These are phyloP conservation scores for Diloba caeruleocephala DNA, from an alignment of 2,888 invertebrate species.

Conservation along the genomic window DNA sequence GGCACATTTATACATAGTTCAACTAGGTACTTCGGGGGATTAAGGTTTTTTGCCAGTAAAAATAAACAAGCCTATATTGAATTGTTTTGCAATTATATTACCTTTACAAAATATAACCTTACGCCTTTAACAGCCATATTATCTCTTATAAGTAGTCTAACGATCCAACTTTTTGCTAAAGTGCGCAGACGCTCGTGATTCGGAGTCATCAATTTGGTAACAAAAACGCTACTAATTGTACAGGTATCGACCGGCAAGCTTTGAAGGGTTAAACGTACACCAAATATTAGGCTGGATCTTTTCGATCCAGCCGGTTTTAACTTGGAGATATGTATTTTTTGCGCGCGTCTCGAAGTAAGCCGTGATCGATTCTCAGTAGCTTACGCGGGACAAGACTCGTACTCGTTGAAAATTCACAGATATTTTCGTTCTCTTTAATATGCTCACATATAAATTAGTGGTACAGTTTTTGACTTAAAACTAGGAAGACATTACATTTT, in stretches of 20 bases:
- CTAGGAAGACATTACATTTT: background rate
- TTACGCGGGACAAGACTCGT: conserved; percentile 50
- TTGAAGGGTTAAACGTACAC: conserved; percentile 58
- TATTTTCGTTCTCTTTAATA: conserved; percentile 51
- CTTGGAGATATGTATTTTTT: conserved; percentile 62
- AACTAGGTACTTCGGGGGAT: no score
- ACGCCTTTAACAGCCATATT: conserved; percentile 24
- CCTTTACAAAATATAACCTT: conserved; percentile 12
- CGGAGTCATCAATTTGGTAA: conserved; percentile 51
- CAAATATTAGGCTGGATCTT: conserved; percentile 53
- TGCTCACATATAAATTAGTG: conserved; percentile 10
- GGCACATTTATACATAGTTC: background rate
- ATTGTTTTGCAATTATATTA: background rate
- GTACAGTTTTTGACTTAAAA: background rate
- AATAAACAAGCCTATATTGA: background rate
- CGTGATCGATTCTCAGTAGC: conserved; percentile 70
- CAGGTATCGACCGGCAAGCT: conserved; percentile 54
- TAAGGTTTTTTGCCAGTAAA: background rate
- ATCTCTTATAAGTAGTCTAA: conserved; percentile 37
- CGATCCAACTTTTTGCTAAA: conserved; percentile 42
- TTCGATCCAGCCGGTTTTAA: conserved; percentile 60
- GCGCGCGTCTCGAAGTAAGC: conserved; percentile 56
- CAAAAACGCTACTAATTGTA: conserved; percentile 59
- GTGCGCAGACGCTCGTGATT: conserved; percentile 47
- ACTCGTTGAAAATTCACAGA: conserved; percentile 53